A percentile compares a stretch with the other conserved stretches of the same genome.
phyloP scores from a whole-genome alignment of 2,113 vertebrate species.

The Sylvietta virens region DNA sequence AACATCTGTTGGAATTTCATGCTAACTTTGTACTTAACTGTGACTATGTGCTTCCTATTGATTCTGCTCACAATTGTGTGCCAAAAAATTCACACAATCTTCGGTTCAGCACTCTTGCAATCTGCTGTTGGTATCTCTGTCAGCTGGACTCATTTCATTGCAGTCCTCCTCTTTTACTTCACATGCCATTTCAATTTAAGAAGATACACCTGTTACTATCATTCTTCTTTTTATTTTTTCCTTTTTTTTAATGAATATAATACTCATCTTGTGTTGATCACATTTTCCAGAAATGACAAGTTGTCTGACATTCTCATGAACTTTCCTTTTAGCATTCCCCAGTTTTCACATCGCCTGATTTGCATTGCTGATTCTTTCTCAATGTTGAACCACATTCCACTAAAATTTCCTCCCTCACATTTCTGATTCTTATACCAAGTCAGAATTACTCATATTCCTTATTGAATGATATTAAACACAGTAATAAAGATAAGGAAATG shows the following conservation, averaged over 20 bases:
- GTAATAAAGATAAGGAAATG: background rate
- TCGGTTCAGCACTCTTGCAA: background rate
- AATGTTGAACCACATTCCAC: constrained; percentile 43
- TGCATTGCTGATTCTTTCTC: constrained; percentile 55
- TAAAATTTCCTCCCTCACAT: constrained; percentile 47
- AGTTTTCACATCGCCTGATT: background rate
- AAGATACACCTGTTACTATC: background rate
- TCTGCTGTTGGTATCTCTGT: background rate
- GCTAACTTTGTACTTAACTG: background rate
- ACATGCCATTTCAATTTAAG: background rate
- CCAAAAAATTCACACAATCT: background rate
- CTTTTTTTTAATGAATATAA: background rate
- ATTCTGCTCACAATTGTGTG: background rate
- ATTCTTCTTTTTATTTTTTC: background rate
- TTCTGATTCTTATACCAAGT: constrained; percentile 6
- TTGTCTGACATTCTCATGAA: constrained; percentile 17
- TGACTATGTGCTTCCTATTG: background rate
- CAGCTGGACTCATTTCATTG: background rate
- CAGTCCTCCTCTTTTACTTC: background rate
- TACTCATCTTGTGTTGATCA: constrained; percentile 8
- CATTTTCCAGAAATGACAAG: constrained; percentile 12
- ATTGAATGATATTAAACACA: background rate
- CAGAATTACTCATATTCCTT: constrained; percentile 1
- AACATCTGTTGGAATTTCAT: background rate
- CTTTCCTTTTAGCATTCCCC: constrained; percentile 3